Base-by-base conservation (phyloP, 2,113 vertebrate species). In the Hippocampus abdominalis region DNA sequence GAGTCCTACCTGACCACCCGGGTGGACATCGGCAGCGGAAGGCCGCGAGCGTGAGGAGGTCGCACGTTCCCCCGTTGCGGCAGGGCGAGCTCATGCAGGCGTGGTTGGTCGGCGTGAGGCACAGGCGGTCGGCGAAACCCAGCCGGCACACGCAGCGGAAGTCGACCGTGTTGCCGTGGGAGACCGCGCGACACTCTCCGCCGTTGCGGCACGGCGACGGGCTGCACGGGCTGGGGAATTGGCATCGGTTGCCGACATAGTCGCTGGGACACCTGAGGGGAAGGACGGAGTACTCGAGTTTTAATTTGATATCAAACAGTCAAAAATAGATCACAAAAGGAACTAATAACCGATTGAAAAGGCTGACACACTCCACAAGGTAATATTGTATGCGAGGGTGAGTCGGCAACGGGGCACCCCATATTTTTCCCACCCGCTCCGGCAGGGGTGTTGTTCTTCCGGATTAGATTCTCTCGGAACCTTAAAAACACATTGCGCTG, bases 11-110 rank as follows among this genome's bases (percentile, higher is more conserved):
- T 92, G 94, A 94, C 96, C 95, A 97, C 0, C 96, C 95, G 0
- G 94, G 95, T 0, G 94, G 93, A 63, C 96, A 97, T 60, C 90
- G 92, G 69, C 96, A 97, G 81, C 92, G 94, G 89, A 92, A 96
- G 23, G 91, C 88, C 0, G 81, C 76, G 69, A 95, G 92, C 0
- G 89, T 91, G 15, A 93, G 76, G 61, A 96, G 93, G 4, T 94
- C 92, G 4, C 96, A 96, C 53, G 93, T 93, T 21, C 95, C 96
- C 1, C 96, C 96, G 0, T 96, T 97, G 67, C 92, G 93, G 84
- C 96, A 97, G 44, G 96, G 96, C 71, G 87, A 91, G 86, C 90
- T 92, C 77, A 96, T 91, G 89, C 96, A 97, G 69, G 89, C 94
- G 0, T 97, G 92, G 88, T 96, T 93, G 1, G 70, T 89, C 16